phyloP scores from a whole-genome alignment of 2,888 invertebrate species.

The Hydriomena furcata region DNA sequence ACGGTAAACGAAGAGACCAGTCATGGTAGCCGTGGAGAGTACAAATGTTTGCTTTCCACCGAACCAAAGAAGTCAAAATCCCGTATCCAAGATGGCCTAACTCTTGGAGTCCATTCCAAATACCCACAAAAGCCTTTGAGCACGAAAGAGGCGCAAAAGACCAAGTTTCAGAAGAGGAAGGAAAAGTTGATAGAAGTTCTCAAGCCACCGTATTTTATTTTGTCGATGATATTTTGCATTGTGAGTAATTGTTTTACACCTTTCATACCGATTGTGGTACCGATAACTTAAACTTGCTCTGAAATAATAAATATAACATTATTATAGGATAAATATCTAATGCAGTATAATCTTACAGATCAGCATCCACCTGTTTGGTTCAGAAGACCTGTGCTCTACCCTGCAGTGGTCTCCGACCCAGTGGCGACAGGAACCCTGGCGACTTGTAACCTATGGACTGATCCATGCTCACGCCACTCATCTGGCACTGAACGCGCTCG shows the following conservation, averaged over 20 bases:
- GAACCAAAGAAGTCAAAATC: conserved; percentile 43
- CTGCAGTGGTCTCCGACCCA: conserved; percentile 66
- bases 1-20: conserved; percentile 54
- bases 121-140: conserved; percentile 42
- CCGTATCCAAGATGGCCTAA: conserved; percentile 60
- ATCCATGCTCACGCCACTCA: conserved; percentile 91
- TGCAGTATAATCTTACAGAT: conserved; percentile 43
- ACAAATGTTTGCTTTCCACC: conserved; percentile 53
- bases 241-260: conserved; percentile 53
- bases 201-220: conserved; percentile 69
- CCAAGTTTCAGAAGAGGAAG: conserved; percentile 61
- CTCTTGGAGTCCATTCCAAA: conserved; percentile 54
- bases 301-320: too few relatives aligned
- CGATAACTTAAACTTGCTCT: too few relatives aligned
- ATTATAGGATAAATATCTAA: too few relatives aligned
- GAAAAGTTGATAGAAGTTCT: conserved; percentile 61
- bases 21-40: conserved; percentile 59
- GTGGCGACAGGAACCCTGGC: conserved; percentile 89
- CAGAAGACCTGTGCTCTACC: conserved; percentile 42
- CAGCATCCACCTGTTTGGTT: conserved; percentile 51
- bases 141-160: conserved; percentile 43
- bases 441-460: conserved; percentile 90
- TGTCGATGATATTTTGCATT: conserved; percentile 65
- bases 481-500: conserved; percentile 87
- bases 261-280: too few relatives aligned